Evolutionary conservation across 1,140 invertebrate species (phyloP).

Genomic region (Lucilia cuprina): DNA sequence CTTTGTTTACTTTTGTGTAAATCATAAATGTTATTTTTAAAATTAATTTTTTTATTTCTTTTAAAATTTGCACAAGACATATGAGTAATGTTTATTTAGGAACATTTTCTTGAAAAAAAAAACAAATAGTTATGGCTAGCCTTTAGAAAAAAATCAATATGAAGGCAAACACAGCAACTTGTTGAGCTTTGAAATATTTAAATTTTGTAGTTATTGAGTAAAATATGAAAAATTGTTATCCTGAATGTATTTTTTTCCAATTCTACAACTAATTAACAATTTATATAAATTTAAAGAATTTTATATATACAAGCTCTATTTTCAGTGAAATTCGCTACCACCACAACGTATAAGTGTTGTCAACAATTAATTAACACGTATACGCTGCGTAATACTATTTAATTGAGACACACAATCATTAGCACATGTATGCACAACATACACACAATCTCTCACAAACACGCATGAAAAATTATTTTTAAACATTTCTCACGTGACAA

Average conservation of each 20-base stretch:
- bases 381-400: background rate
- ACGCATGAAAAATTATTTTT: background rate
- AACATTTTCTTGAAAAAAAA: background rate
- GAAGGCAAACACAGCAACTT: no score
- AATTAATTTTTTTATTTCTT: background rate
- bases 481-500: background rate
- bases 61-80: background rate
- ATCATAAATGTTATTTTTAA: background rate
- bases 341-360: background rate
- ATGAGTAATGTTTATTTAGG: conserved; percentile 1
- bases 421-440: background rate
- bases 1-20: background rate
- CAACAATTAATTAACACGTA: background rate
- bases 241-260: no score
- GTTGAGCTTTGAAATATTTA: no score
- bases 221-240: no score
- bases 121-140: no score
- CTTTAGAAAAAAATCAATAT: no score
- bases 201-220: no score
- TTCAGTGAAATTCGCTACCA: background rate
- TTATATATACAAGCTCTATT: no score
- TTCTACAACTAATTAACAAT: no score
- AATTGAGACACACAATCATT: background rate
- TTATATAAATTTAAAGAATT: no score
- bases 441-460: background rate